Percentiles rank a stretch among this genome's conserved stretches.
Conservation (phyloP, 1,140 invertebrate species). For the Scaptomyza montana region DNA sequence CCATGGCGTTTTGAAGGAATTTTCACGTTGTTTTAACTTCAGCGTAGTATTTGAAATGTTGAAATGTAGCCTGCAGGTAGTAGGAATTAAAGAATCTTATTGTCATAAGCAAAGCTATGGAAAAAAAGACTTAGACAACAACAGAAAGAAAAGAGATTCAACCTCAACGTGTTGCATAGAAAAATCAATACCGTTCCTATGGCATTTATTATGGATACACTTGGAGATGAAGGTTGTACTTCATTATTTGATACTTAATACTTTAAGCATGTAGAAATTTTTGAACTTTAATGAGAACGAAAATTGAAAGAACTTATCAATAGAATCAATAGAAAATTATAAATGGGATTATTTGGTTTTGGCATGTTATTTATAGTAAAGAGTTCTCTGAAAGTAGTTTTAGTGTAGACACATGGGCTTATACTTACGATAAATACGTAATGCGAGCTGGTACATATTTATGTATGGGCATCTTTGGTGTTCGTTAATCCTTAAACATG, state of each 20-base stretch:
- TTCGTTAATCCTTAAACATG: constrained; percentile 67
- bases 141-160: background rate
- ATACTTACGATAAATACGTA: background rate
- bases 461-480: constrained; percentile 24
- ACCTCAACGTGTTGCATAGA: background rate
- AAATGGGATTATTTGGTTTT: too few relatives aligned
- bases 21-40: background rate
- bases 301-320: too few relatives aligned
- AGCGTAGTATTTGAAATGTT: background rate
- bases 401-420: background rate
- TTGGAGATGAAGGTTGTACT: background rate
- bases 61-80: background rate
- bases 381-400: background rate
- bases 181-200: background rate
- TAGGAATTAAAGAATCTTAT: background rate
- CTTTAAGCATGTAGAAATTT: too few relatives aligned
- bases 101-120: background rate
- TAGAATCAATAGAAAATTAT: too few relatives aligned
- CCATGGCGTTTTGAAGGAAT: background rate
- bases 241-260: background rate
- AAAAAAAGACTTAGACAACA: background rate
- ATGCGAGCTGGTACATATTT: background rate
- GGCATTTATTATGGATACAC: background rate
- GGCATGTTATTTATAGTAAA: too few relatives aligned
- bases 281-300: too few relatives aligned